phyloP scores from a whole-genome alignment of 2,113 vertebrate species.

The Nymphicus hollandicus region DNA sequence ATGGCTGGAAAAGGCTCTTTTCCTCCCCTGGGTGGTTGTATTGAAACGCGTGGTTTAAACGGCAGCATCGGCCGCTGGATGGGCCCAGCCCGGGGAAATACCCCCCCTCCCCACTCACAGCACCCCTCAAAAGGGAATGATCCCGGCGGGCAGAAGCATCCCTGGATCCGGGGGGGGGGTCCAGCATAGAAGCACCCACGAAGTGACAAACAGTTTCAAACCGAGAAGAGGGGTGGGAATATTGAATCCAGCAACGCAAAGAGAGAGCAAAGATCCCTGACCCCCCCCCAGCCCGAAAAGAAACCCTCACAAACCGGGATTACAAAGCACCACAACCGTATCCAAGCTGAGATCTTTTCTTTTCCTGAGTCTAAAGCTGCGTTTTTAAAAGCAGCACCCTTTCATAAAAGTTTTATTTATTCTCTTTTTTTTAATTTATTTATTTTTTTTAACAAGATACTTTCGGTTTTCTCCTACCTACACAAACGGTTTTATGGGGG shows the following conservation, averaged over 20 bases:
- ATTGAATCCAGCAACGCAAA: not conserved
- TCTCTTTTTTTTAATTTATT: not conserved
- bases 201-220: not conserved
- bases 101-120: not conserved
- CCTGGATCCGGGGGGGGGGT: not conserved
- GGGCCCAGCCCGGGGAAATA: not conserved
- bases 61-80: not conserved
- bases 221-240: not conserved
- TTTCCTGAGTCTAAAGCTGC: slow-evolving; percentile 28
- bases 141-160: not conserved
- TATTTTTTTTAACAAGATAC: not conserved
- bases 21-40: not conserved
- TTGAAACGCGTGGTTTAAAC: not conserved
- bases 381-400: not conserved
- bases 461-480: not conserved
- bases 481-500: not conserved
- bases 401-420: not conserved
- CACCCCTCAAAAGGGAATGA: not conserved
- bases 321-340: not conserved
- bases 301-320: not conserved
- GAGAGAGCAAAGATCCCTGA: not conserved
- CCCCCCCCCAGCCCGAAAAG: not conserved
- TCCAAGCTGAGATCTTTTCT: not conserved
- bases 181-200: not conserved
- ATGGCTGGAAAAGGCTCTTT: not conserved